Percentiles rank a stretch among this genome's conserved stretches.
Evolutionary conservation across 2,888 invertebrate species (phyloP).

Genomic region (Leptothorax acervorum): DNA sequence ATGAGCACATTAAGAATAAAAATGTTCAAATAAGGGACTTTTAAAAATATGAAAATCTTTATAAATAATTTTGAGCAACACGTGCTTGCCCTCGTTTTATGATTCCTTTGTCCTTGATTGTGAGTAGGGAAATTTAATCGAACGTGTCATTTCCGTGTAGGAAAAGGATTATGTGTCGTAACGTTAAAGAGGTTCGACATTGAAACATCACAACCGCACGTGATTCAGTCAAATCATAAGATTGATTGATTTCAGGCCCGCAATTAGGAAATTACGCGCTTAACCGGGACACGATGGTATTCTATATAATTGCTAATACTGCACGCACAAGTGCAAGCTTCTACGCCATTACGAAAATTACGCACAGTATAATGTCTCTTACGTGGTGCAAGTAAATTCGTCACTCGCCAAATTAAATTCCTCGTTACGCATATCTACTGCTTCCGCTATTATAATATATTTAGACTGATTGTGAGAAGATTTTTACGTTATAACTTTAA

Average conservation of each 20-base stretch:
- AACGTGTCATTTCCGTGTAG: not conserved
- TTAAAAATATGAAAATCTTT: not conserved
- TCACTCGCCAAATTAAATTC: constrained; percentile 34
- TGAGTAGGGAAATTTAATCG: constrained; percentile 20
- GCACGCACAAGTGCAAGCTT: not conserved
- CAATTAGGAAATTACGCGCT: constrained; percentile 4
- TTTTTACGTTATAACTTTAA: not conserved
- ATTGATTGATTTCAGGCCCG: not conserved
- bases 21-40: not conserved
- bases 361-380: constrained; percentile 15
- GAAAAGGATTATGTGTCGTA: constrained; percentile 3
- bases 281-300: not conserved
- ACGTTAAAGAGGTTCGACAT: not conserved
- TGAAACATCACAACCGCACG: not conserved
- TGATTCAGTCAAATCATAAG: constrained; percentile 32
- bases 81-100: not conserved
- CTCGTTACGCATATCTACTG: not conserved
- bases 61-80: not conserved
- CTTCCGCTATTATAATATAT: not conserved
- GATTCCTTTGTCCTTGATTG: not conserved
- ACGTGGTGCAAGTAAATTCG: not conserved
- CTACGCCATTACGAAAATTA: constrained; percentile 25
- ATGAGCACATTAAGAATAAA: not conserved
- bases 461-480: not conserved
- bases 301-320: not conserved